Evolutionary conservation across 2,888 invertebrate species (phyloP), one percentile per base, ranked within the genome.

Genomic region (Trachelus iudaicus): DNA sequence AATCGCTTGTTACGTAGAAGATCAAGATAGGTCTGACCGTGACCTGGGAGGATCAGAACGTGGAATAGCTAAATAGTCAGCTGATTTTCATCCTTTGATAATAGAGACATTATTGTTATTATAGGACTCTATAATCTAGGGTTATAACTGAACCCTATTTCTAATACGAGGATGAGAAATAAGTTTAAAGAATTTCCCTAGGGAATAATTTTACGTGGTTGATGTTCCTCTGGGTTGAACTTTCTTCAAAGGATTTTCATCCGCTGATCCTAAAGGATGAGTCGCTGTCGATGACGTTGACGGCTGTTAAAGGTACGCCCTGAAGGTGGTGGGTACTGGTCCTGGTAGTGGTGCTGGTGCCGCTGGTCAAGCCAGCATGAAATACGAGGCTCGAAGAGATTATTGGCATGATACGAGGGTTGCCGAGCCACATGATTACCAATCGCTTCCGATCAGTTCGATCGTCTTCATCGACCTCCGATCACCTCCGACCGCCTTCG

Each of bases 391-490:
- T 81, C 77, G 79, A 79, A 81, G 82, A 82, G 82, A 83, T 85
- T 81, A 83, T 84, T 82, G 84, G 82, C 81, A 81, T 81, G 84
- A 84, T 85, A 83, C 79, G 79, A 80, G 77, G 82, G 80, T 83
- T 85, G 83, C 83, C 82, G 80, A 84, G 84, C 83, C 84, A 84
- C 82, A 82, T 85, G 84, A 85, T 85, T 85, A 83, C 83, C 85
- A 82, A 85, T 85, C 83, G 83, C 81, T 84, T 83, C 82, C 82
- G 83, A 82, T 84, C 83, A 83, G 80, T 77, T 79, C 81, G 82
- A 84, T 82, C 83, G 81, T 84, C 82, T 84, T 84, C 81, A 77
- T 79, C 76, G 77, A 79, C 75, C 79, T 77, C 77, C 37, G 73
- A 76, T 76, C 76, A 34, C 73, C 79, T 69, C 71, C 76, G 15